A percentile compares a stretch with the other conserved stretches of the same genome.
Conservation (phyloP, 1,140 invertebrate genomes). For the Drosophila novamexicana region DNA sequence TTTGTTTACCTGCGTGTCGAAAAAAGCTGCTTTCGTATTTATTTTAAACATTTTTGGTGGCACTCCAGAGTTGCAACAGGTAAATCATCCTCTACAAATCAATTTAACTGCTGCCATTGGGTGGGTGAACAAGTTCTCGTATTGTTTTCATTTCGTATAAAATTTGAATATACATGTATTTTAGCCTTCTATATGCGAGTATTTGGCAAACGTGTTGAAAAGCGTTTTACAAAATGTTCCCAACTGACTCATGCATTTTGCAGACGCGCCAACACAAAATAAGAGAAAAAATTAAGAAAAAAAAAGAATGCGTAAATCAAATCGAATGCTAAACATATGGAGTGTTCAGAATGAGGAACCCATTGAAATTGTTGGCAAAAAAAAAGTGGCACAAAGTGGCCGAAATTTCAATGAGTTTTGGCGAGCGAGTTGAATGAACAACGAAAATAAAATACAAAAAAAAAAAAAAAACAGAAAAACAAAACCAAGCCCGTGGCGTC, state of each 20-base stretch:
- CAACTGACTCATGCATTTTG: slow-evolving; percentile 59
- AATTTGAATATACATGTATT: slow-evolving; percentile 25
- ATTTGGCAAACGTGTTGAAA: slow-evolving; percentile 64
- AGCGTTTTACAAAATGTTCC: slow-evolving; percentile 54
- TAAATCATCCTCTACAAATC: slow-evolving; percentile 53
- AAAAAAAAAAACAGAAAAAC: not conserved
- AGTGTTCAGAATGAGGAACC: slow-evolving; percentile 38
- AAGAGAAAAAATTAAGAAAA: slow-evolving; percentile 1
- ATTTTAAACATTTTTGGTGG: slow-evolving; percentile 62
- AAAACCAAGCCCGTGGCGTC: slow-evolving; percentile 21
- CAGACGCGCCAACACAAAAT: slow-evolving; percentile 22
- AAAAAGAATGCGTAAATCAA: slow-evolving; percentile 65
- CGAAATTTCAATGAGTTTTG: slow-evolving; percentile 61
- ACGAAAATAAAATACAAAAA: not conserved
- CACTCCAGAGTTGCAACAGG: slow-evolving; percentile 35
- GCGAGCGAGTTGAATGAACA: slow-evolving; percentile 57
- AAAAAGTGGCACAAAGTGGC: slow-evolving; percentile 65
- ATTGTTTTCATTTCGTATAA: slow-evolving; percentile 39
- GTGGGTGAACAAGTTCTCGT: slow-evolving; percentile 13
- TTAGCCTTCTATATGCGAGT: not conserved
- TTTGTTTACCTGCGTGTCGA: slow-evolving; percentile 69
- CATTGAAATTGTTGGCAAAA: slow-evolving; percentile 48
- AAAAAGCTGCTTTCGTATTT: slow-evolving; percentile 41
- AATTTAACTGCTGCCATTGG: slow-evolving; percentile 43
- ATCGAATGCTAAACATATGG: slow-evolving; percentile 77